Percentiles rank a stretch among this genome's conserved stretches.
Evolutionary conservation across 2,113 vertebrate species (phyloP).

Genomic region (Syngnathus scovelli): DNA sequence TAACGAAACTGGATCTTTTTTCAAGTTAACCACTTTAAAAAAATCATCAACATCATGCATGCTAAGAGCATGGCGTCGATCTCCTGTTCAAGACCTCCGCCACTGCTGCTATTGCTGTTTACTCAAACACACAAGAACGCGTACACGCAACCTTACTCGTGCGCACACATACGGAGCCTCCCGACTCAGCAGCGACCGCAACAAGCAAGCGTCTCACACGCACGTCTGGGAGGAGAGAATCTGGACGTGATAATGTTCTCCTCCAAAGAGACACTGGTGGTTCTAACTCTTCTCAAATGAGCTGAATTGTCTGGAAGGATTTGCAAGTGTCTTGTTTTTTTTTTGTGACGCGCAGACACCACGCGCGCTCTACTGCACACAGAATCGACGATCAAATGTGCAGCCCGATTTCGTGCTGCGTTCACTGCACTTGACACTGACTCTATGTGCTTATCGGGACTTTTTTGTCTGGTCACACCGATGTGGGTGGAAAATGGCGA

Average conservation of each 20-base stretch:
- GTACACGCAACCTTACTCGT: not conserved
- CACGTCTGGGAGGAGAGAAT: not conserved
- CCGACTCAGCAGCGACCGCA: constrained; percentile 37
- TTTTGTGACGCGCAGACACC: constrained; percentile 16
- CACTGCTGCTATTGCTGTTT: too few relatives aligned
- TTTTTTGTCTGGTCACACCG: not conserved
- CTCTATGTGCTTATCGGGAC: not conserved
- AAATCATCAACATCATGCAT: too few relatives aligned
- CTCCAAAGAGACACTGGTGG: constrained; percentile 1
- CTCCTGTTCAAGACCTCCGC: too few relatives aligned
- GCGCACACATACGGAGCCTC: constrained; percentile 27
- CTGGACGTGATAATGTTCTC: constrained; percentile 12
- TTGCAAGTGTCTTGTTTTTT: constrained; percentile 5
- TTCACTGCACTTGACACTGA: constrained; percentile 17
- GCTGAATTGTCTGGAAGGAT: constrained; percentile 33
- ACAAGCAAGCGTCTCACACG: constrained; percentile 11
- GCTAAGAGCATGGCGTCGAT: too few relatives aligned
- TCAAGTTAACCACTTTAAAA: too few relatives aligned
- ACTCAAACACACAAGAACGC: not conserved
- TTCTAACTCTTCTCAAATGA: constrained; percentile 25
- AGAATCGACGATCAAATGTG: constrained; percentile 6
- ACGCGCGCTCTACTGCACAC: constrained; percentile 28
- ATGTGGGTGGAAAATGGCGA: constrained; percentile 41
- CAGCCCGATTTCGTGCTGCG: constrained; percentile 21
- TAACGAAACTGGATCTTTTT: too few relatives aligned